Percentiles rank a stretch among this genome's conserved stretches.
Evolutionary conservation across 2,797 vertebrate species (phyloP).

Genomic region (Neostethus bicornis): DNA sequence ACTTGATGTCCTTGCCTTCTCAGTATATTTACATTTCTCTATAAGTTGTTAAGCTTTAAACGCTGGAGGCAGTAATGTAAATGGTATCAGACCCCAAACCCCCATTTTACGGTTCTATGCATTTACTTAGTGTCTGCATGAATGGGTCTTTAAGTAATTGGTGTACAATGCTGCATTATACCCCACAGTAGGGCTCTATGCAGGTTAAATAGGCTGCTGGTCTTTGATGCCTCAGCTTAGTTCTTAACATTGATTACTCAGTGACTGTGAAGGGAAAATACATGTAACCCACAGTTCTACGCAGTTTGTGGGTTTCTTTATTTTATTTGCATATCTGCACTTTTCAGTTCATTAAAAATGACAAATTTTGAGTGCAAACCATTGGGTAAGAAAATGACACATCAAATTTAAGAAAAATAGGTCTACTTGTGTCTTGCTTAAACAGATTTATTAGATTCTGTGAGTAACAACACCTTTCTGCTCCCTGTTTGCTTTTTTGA

Average conservation of each 20-base stretch:
- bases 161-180: conserved; percentile 79
- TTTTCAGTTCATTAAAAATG: conserved; percentile 19
- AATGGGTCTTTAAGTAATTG: conserved; percentile 78
- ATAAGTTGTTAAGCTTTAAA: conserved; percentile 66
- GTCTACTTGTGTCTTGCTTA: too few species aligned
- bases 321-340: conserved; percentile 39
- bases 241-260: conserved; percentile 73
- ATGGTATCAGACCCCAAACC: conserved; percentile 51
- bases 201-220: conserved; percentile 76
- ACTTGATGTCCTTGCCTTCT: conserved; percentile 63
- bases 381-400: too few species aligned
- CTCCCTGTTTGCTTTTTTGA: too few species aligned
- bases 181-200: conserved; percentile 78
- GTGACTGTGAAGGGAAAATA: conserved; percentile 68
- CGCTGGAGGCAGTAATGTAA: conserved; percentile 66
- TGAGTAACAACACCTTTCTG: too few species aligned
- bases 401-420: too few species aligned
- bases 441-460: too few species aligned
- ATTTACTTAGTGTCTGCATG: conserved; percentile 76
- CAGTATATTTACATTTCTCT: conserved; percentile 59
- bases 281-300: conserved; percentile 66
- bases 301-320: conserved; percentile 66
- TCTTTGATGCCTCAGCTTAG: conserved; percentile 75
- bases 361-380: conserved; percentile 16
- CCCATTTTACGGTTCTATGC: conserved; percentile 71